Evolutionary conservation across 2,113 vertebrate species (phyloP).

Genomic region (Sorex araneus): DNA sequence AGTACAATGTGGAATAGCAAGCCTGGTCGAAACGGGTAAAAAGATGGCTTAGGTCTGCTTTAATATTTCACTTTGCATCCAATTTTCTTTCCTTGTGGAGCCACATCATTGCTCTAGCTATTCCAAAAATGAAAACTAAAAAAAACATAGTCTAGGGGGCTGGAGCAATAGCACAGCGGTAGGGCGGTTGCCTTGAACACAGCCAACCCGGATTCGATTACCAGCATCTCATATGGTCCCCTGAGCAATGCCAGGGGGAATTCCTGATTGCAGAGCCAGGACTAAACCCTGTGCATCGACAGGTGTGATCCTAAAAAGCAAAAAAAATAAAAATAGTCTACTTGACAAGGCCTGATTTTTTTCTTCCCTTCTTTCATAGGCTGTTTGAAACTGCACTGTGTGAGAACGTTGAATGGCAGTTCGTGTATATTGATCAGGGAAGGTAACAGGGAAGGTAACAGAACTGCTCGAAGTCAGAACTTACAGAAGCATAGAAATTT

Average conservation of each 20-base stretch:
- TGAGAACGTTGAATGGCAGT: not conserved
- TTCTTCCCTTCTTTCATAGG: not conserved
- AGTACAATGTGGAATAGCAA: not conserved
- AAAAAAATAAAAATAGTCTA: not conserved
- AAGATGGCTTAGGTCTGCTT: not conserved
- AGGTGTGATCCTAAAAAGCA: too few species aligned
- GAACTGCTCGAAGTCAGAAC: not conserved
- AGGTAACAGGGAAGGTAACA: not conserved
- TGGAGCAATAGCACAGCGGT: too few species aligned
- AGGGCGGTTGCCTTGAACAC: too few species aligned
- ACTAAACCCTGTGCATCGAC: too few species aligned
- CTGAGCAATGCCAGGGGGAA: too few species aligned
- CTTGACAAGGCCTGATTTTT: not conserved
- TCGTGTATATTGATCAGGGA: not conserved
- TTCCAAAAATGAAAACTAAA: slow-evolving; percentile 2
- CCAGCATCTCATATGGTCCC: too few species aligned
- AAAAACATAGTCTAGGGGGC: not conserved
- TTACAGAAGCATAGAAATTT: not conserved
- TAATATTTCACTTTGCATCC: not conserved
- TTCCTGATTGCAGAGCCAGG: too few species aligned
- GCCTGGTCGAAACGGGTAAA: not conserved
- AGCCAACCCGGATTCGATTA: too few species aligned
- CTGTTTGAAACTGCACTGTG: not conserved
- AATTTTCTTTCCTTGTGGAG: not conserved
- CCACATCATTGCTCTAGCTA: not conserved